These are phyloP conservation scores for Pseudomyrmex pallidus DNA, from an alignment of 1,140 invertebrate genomes.

Conservation along the genomic window DNA sequence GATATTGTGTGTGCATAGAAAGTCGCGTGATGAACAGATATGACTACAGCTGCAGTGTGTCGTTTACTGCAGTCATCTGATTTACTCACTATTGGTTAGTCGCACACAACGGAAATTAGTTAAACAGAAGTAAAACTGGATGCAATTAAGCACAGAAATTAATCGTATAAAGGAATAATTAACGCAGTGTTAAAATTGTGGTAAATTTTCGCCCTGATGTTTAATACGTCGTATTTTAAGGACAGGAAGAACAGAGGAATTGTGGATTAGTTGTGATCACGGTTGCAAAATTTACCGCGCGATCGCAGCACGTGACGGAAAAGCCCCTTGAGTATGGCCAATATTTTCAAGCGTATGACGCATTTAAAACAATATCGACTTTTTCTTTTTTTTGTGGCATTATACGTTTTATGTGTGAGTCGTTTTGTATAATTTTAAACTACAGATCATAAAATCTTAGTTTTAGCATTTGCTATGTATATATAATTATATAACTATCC, in stretches of 20 bases:
- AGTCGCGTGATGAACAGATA: constrained; percentile 20
- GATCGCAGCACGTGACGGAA: constrained; percentile 55
- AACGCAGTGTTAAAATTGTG: background rate
- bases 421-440: background rate
- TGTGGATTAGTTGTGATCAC: background rate
- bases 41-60: constrained; percentile 9
- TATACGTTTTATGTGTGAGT: background rate
- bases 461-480: background rate
- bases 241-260: constrained; percentile 6
- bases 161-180: background rate
- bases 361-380: no score
- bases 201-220: background rate
- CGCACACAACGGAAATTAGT: constrained; percentile 15
- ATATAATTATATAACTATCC: background rate
- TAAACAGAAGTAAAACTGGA: background rate
- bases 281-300: constrained; percentile 36
- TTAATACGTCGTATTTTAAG: background rate
- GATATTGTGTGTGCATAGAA: background rate
- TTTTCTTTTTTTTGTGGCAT: no score
- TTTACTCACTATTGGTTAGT: constrained; percentile 29
- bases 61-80: constrained; percentile 45
- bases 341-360: background rate
- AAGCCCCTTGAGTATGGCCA: background rate
- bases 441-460: background rate
- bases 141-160: background rate